These are phyloP conservation scores for Cyanoderma ruficeps DNA, from an alignment of 2,113 vertebrate genomes.

Conservation along the genomic window DNA sequence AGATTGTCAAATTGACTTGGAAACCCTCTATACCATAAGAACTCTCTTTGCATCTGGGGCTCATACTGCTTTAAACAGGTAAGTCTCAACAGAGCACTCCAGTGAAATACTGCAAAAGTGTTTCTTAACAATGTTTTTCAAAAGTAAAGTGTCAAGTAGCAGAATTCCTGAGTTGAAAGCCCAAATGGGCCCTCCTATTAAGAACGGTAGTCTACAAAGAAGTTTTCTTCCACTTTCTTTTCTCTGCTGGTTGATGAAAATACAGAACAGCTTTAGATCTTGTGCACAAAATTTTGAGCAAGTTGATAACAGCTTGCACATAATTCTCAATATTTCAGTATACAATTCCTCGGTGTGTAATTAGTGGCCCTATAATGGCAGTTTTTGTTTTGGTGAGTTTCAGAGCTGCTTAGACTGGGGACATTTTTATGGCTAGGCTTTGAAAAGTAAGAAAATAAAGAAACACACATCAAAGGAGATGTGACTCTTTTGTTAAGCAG, in stretches of 20 bases:
- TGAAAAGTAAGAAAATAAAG: background rate
- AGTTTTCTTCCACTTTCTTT: background rate
- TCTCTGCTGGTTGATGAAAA: background rate
- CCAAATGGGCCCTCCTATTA: background rate
- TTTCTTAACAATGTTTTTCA: background rate
- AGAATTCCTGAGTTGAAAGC: background rate
- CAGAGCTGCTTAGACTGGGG: background rate
- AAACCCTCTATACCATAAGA: accelerated
- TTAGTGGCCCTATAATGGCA: background rate
- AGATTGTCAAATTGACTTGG: background rate
- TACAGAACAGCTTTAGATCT: background rate
- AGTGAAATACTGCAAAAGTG: background rate
- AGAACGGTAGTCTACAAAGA: background rate
- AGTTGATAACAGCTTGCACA: background rate
- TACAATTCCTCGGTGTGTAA: background rate
- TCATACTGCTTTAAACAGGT: background rate
- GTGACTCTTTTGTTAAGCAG: background rate
- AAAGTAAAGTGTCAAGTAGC: background rate
- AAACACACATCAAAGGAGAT: background rate
- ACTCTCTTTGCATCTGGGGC: background rate
- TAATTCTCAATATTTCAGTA: background rate
- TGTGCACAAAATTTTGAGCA: background rate
- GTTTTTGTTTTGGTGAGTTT: background rate
- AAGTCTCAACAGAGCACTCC: background rate
- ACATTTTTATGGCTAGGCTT: background rate